Conservation (phyloP, 2,888 invertebrate species). For the Ornithoptera priamus region DNA sequence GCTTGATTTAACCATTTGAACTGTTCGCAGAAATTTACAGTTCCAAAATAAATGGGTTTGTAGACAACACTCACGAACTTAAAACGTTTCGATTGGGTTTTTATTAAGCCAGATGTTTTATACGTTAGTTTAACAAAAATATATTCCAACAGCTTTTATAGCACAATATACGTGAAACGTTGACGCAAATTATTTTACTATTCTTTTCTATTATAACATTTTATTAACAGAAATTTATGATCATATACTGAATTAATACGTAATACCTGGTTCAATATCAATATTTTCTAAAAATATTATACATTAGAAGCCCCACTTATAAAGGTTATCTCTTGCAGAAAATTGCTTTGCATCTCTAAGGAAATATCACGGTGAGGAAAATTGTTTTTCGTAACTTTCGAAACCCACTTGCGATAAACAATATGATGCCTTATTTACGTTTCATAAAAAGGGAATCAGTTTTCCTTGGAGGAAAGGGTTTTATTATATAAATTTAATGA, state of each 20-base stretch:
- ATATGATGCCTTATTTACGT: constrained; percentile 30
- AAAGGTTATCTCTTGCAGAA: constrained; percentile 71
- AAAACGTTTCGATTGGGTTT: constrained; percentile 30
- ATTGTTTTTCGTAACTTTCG: constrained; percentile 60
- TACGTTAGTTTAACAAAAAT: constrained; percentile 42
- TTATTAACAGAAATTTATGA: constrained; percentile 15
- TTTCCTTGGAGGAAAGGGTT: constrained; percentile 27
- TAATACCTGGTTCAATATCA: constrained; percentile 27
- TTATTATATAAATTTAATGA: neutral
- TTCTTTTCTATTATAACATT: constrained; percentile 5
- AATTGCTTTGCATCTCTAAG: constrained; percentile 76
- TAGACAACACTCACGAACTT: constrained; percentile 21
- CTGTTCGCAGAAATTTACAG: constrained; percentile 38
- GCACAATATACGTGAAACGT: neutral
- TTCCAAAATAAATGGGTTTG: constrained; percentile 39
- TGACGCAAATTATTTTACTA: constrained; percentile 1
- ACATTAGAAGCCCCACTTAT: constrained; percentile 61
- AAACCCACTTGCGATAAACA: constrained; percentile 44
- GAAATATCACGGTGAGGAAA: constrained; percentile 66
- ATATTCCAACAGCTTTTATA: constrained; percentile 38
- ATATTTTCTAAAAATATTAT: constrained; percentile 32
- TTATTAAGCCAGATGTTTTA: constrained; percentile 52
- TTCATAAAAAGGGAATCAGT: constrained; percentile 31
- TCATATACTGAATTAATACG: constrained; percentile 16
- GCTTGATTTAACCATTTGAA: constrained; percentile 49